These are phyloP conservation scores for Icerya purchasi DNA, from an alignment of 2,888 invertebrate genomes.

Conservation along the genomic window DNA sequence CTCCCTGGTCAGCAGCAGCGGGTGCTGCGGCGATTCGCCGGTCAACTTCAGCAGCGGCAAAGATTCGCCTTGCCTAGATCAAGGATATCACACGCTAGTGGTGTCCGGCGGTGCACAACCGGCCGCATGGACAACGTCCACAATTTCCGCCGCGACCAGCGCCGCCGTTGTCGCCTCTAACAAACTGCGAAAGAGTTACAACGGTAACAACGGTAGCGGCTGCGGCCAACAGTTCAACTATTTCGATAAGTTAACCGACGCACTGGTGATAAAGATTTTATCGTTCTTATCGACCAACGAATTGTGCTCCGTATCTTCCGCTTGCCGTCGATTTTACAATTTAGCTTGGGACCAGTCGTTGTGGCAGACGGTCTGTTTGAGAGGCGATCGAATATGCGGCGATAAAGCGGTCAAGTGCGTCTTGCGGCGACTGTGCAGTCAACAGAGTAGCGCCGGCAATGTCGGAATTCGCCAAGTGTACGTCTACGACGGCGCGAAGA, in stretches of 20 bases:
- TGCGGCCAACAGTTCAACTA: conserved; percentile 23
- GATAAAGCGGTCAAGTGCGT: conserved; percentile 43
- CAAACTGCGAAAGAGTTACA: neutral
- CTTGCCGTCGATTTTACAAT: conserved; percentile 51
- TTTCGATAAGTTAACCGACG: conserved; percentile 43
- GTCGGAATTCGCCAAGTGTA: conserved; percentile 42
- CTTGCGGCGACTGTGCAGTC: conserved; percentile 39
- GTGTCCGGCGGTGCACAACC: conserved; percentile 13
- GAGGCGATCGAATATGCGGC: conserved; percentile 36
- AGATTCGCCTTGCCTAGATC: conserved; percentile 10
- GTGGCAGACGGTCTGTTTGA: conserved; percentile 45
- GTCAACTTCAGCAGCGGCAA: neutral
- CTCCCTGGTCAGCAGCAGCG: neutral
- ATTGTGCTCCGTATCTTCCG: conserved; percentile 48
- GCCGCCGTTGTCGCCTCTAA: neutral
- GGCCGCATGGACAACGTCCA: conserved; percentile 16
- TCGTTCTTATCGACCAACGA: conserved; percentile 46
- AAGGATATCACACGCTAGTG: conserved; percentile 11
- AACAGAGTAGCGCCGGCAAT: conserved; percentile 27
- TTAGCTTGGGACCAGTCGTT: conserved; percentile 55
- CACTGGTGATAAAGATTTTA: conserved; percentile 44
- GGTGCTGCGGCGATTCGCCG: conserved; percentile 4
- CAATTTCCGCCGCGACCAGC: neutral
- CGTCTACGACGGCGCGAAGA: conserved; percentile 42
- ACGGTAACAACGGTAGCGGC: neutral